Percentiles rank a stretch among this genome's conserved stretches.
These are phyloP conservation scores for Tetragnatha versicolor DNA, from an alignment of 1,140 invertebrate genomes.

Conservation along the genomic window DNA sequence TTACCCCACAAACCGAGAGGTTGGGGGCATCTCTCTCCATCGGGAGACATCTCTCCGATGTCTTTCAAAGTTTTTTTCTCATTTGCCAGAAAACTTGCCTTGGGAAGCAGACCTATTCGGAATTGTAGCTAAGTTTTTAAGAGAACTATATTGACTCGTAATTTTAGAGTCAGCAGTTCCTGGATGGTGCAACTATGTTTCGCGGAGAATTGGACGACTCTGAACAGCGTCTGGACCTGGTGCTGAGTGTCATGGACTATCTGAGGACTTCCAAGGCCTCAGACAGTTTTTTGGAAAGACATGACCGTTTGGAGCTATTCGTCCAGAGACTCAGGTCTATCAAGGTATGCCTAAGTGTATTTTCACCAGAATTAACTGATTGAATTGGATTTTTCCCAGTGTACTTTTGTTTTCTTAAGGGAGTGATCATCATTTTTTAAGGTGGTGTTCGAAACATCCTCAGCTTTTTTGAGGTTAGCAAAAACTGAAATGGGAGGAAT, in stretches of 20 bases:
- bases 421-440: conserved; percentile 63
- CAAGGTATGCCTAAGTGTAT: conserved; percentile 5
- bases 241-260: conserved; percentile 29
- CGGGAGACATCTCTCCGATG: too few relatives aligned
- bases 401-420: not conserved
- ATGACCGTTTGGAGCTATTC: conserved; percentile 26
- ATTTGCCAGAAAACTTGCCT: too few relatives aligned
- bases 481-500: conserved; percentile 94
- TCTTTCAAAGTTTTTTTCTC: too few relatives aligned
- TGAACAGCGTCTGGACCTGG: conserved; percentile 35
- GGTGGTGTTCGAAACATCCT: conserved; percentile 88
- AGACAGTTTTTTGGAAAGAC: not conserved
- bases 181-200: conserved; percentile 43
- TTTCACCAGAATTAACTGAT: conserved; percentile 62
- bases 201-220: conserved; percentile 44
- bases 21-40: too few relatives aligned
- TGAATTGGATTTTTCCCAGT: not conserved
- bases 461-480: conserved; percentile 93
- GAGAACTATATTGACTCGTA: too few relatives aligned
- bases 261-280: not conserved
- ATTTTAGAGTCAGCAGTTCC: conserved; percentile 36
- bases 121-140: too few relatives aligned
- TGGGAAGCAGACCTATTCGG: too few relatives aligned
- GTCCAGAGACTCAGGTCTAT: conserved; percentile 17
- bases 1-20: too few relatives aligned